A percentile compares a stretch with the other conserved stretches of the same genome.
Evolutionary conservation across 2,888 invertebrate species (phyloP).

Genomic region (Lasioglossum leucozonium): DNA sequence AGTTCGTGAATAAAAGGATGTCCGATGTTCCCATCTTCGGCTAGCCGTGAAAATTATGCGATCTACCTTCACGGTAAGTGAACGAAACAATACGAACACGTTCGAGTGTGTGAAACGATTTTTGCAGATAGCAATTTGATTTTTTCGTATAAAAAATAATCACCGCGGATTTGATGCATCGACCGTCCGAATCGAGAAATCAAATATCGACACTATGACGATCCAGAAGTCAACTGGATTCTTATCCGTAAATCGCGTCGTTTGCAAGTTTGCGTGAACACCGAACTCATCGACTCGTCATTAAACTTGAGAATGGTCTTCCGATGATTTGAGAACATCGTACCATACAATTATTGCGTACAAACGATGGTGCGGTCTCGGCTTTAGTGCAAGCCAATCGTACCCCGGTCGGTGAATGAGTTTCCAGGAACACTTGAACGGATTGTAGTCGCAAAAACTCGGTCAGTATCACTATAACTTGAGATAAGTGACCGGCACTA

Average conservation of each 20-base stretch:
- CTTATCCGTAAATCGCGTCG: not conserved
- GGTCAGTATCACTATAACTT: constrained; percentile 3
- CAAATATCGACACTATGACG: not conserved
- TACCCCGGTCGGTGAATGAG: not conserved
- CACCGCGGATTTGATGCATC: not conserved
- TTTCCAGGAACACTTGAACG: constrained; percentile 5
- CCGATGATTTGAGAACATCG: not conserved
- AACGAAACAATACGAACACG: not conserved
- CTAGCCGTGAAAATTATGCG: constrained; percentile 30
- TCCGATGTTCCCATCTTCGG: constrained; percentile 10
- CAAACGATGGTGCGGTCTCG: not conserved
- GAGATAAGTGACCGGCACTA: constrained; percentile 5
- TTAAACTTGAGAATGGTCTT: not conserved
- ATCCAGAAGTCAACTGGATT: not conserved
- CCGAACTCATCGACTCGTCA: not conserved
- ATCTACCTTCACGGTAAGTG: constrained; percentile 32
- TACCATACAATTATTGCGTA: not conserved
- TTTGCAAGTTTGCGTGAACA: not conserved
- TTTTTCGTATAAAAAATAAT: not conserved
- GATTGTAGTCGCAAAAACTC: not conserved
- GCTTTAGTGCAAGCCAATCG: not conserved
- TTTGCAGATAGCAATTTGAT: not conserved
- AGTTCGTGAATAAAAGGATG: constrained; percentile 30
- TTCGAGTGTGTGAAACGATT: not conserved
- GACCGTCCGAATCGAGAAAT: not conserved